Evolutionary conservation across 2,797 vertebrate genomes (phyloP), one percentile per base, ranked within the genome.

Genomic region (Spinus pinus): DNA sequence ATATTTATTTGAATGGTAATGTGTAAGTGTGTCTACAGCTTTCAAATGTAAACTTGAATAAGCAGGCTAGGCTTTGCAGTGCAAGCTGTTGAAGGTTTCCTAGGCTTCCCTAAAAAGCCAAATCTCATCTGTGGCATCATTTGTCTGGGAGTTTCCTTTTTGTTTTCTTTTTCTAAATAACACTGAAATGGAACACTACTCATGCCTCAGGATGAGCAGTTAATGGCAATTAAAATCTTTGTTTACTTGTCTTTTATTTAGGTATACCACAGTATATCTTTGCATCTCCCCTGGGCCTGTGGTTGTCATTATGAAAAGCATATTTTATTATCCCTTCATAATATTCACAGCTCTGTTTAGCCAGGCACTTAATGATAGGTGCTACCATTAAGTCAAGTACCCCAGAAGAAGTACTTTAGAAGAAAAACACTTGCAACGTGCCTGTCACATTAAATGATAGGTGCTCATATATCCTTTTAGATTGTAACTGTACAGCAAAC

Each of bases 1-100:
- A 58, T 91, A 86, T 90, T 94, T 81, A 79, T 92, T 96, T 86
- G 39, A 92, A 81, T 80, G 44, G 17, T 56, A 92, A 72, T 56
- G 9, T 83, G 47, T 86, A 67, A 90, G 14, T 41, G 22, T 62
- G 9, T 75, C 39, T 74, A 37, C 31, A 69, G 31, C 44, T 93
- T 85, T 80, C 53, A 71, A 16, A 74, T 3, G 0, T 46, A 61
- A 95, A 69, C 60, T 65, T 84, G 58, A 88, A 88, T 83, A 88
- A 83, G 30, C 28, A 75, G 33, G 12, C 44, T 86, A 15, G 23
- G 19, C 16, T 86, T 94, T 75, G 37, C 54, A 65, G 27, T 74
- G 23, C 81, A 58, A 92, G 37, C 23, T 84, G n/a, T 65, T n/a
- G 50, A 51, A 82, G 4, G 5, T 86, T 93, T 93, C 41, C 49